Evolutionary conservation across 2,888 invertebrate species (phyloP).

Genomic region (Drosophila lutescens): DNA sequence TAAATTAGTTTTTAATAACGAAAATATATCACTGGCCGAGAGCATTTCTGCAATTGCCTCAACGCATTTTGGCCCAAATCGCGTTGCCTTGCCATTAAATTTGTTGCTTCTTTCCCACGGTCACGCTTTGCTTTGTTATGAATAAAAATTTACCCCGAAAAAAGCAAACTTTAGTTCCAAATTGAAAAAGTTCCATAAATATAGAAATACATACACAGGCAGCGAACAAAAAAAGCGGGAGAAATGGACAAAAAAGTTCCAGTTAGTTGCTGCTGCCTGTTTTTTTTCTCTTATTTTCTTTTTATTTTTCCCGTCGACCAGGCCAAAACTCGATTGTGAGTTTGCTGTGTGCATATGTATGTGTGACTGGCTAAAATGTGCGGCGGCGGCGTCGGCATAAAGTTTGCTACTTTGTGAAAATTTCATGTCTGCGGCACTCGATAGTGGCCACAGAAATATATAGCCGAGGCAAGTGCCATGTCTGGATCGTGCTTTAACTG

Average conservation of each 20-base stretch:
- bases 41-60: conserved; percentile 41
- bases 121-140: conserved; percentile 75
- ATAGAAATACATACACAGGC: conserved; percentile 67
- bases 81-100: conserved; percentile 34
- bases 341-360: conserved; percentile 27
- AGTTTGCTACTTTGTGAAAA: conserved; percentile 76
- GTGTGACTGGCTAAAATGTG: conserved; percentile 44
- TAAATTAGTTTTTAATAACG: conserved; percentile 67
- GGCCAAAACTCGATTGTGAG: conserved; percentile 68
- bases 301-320: conserved; percentile 40
- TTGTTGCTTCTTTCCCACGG: conserved; percentile 53
- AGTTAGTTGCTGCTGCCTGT: conserved; percentile 44
- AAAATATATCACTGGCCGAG: conserved; percentile 43
- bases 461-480: conserved; percentile 35
- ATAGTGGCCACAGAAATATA: conserved; percentile 70
- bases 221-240: conserved; percentile 4
- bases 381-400: conserved; percentile 65
- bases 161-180: conserved; percentile 75
- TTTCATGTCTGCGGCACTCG: conserved; percentile 77
- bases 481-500: conserved; percentile 61
- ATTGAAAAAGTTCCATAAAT: conserved; percentile 78
- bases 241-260: conserved; percentile 64
- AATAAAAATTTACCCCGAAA: conserved; percentile 74
- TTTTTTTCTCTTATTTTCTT: conserved; percentile 49
- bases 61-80: conserved; percentile 2